Evolutionary conservation across 2,888 invertebrate genomes (phyloP).

Genomic region (Aphelenchoides bicaudatus): DNA sequence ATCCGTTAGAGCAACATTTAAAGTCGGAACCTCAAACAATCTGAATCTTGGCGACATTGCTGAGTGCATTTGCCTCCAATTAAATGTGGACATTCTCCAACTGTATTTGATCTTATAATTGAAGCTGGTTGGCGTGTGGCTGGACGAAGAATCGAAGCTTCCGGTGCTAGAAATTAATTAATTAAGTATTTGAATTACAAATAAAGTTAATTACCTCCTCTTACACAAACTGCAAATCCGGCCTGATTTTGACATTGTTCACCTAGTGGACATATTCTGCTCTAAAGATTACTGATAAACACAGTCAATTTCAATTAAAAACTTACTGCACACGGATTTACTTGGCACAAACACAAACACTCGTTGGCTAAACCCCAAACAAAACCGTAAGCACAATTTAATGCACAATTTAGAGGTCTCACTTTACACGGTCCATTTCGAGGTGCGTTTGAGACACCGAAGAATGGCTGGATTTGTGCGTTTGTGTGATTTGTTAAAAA

Average conservation of each 20-base stretch:
- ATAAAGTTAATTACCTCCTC: constrained; percentile 35
- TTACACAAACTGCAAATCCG: constrained; percentile 38
- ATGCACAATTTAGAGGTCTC: constrained; percentile 37
- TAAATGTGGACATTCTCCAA: constrained; percentile 45
- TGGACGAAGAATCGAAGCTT: too few relatives aligned
- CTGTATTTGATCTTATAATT: constrained; percentile 26
- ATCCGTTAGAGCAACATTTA: constrained; percentile 54
- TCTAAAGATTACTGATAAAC: constrained; percentile 32
- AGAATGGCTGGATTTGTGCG: constrained; percentile 9
- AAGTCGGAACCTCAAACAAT: constrained; percentile 38
- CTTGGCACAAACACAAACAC: constrained; percentile 40
- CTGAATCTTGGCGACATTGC: constrained; percentile 44
- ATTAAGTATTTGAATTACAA: background rate
- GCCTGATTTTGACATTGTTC: constrained; percentile 42
- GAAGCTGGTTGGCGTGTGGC: too few relatives aligned
- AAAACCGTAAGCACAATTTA: constrained; percentile 46
- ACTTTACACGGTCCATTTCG: constrained; percentile 32
- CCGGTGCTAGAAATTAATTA: background rate
- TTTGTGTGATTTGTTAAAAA: too few relatives aligned
- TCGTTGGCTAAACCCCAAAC: constrained; percentile 28
- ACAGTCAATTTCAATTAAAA: background rate
- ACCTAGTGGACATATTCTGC: constrained; percentile 36
- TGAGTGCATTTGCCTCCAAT: constrained; percentile 48
- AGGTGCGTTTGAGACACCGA: background rate
- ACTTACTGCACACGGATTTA: constrained; percentile 46